Evolutionary conservation across 2,797 vertebrate species (phyloP).

Genomic region (Sebastes kiyomatsui): DNA sequence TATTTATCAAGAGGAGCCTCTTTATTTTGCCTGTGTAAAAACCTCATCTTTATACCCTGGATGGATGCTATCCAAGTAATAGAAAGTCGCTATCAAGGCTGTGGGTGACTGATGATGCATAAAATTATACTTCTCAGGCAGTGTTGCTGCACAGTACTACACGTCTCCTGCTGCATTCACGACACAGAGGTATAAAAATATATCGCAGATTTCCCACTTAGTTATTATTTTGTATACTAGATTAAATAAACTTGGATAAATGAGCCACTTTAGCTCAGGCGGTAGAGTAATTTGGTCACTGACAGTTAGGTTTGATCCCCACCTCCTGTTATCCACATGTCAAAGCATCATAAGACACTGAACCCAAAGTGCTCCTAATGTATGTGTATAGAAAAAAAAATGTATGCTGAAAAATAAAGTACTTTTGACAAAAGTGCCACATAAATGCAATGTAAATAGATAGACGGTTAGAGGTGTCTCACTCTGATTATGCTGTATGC

Average conservation of each 20-base stretch:
- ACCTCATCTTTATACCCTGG: not conserved
- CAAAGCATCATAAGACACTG: not conserved
- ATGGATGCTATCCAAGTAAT: slow-evolving; percentile 22
- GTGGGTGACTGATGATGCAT: slow-evolving; percentile 8
- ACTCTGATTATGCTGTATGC: not conserved
- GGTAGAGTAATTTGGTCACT: not conserved
- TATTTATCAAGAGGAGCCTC: slow-evolving; percentile 19
- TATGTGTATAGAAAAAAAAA: not conserved
- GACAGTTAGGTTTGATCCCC: not conserved
- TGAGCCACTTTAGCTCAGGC: not conserved
- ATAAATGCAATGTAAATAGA: not conserved
- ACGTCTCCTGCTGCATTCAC: not conserved
- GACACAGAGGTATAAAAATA: not conserved
- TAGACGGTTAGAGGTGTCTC: not conserved
- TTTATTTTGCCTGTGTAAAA: slow-evolving; percentile 16
- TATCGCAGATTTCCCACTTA: not conserved
- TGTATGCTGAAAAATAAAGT: not conserved
- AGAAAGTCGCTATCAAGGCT: not conserved
- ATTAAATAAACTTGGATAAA: not conserved
- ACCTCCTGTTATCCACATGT: no score
- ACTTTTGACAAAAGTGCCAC: not conserved
- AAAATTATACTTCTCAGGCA: slow-evolving; percentile 8
- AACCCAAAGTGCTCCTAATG: not conserved
- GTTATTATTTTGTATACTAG: not conserved
- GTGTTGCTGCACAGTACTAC: not conserved